These are phyloP conservation scores for Sisor rabdophorus DNA, from an alignment of 2,113 vertebrate genomes.

Conservation along the genomic window DNA sequence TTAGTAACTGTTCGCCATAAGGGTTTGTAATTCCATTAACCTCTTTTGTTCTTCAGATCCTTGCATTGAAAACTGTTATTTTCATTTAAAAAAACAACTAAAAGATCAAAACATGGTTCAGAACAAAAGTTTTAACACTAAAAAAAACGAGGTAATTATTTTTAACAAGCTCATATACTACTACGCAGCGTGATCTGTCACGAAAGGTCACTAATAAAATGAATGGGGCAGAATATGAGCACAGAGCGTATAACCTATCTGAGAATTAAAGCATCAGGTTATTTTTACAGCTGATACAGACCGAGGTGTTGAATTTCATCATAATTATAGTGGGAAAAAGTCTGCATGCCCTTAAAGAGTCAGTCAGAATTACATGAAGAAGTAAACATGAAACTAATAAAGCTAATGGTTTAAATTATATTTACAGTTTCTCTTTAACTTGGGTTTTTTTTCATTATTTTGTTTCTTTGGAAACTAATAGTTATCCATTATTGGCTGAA, in stretches of 20 bases:
- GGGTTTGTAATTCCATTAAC: no score
- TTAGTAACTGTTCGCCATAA: no score
- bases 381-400: constrained; percentile 3
- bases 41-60: no score
- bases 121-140: no score
- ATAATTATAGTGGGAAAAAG: constrained; percentile 24
- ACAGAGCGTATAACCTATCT: constrained; percentile 1
- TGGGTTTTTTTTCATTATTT: not conserved
- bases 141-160: not conserved
- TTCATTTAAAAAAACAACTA: no score
- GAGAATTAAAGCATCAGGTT: constrained; percentile 33
- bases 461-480: not conserved
- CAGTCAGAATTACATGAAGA: no score
- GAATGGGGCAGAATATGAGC: constrained; percentile 8
- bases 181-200: constrained; percentile 35
- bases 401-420: not conserved
- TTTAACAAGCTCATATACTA: no score
- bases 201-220: constrained; percentile 15
- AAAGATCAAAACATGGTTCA: no score
- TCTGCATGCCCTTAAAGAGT: not conserved
- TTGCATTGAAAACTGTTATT: no score
- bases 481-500: not conserved
- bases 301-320: constrained; percentile 3
- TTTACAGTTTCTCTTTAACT: not conserved
- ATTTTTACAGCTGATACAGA: constrained; percentile 26